Evolutionary conservation across 2,113 vertebrate genomes (phyloP), one percentile per base, ranked within the genome.

Genomic region (Planiliza haematocheilus): DNA sequence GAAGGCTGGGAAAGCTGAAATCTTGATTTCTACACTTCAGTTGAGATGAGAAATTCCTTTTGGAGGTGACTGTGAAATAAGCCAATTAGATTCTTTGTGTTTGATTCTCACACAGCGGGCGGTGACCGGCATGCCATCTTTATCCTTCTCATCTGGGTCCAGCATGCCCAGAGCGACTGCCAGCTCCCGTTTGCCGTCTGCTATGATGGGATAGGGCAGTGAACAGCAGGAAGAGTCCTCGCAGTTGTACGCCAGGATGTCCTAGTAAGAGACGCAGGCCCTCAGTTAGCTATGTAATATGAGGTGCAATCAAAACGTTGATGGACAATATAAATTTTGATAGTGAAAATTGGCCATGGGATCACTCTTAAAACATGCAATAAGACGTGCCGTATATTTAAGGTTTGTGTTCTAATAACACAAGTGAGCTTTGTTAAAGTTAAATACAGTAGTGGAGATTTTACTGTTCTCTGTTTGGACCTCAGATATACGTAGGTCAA

Each of bases 121-220:
- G 0, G 96, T 98, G 64, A 98, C 89, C 0, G 97, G 96, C 82
- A 97, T 91, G 67, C 95, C 95, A 0, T 94, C 88, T 77, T 94
- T 95, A 70, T 96, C 96, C 87, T 77, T 95, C 87, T 97, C 96
- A 0, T 95, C 93, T 0, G 96, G 96, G 86, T 98, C 96, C 88
- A 98, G 84, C 97, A 98, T 98, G 67, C 97, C 97, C 85, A 98
- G 72, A 55, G 92, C 81, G 41, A 97, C 83, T 1, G 97, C 94
- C 38, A 99, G 94, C 48, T 97, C 94, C 68, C 96, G 91, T 41
- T 94, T 92, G 1, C 85, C 90, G 64, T 99, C 97, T 0, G 96
- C 96, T 18, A 98, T 97, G 91, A 99, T 96, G 79, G 96, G 96
- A 76, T 95, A 98, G 46, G 97, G 97, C 8, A 98, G 87, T n/a